Evolutionary conservation across 2,888 invertebrate species (phyloP).

Genomic region (Ellobium chinense): DNA sequence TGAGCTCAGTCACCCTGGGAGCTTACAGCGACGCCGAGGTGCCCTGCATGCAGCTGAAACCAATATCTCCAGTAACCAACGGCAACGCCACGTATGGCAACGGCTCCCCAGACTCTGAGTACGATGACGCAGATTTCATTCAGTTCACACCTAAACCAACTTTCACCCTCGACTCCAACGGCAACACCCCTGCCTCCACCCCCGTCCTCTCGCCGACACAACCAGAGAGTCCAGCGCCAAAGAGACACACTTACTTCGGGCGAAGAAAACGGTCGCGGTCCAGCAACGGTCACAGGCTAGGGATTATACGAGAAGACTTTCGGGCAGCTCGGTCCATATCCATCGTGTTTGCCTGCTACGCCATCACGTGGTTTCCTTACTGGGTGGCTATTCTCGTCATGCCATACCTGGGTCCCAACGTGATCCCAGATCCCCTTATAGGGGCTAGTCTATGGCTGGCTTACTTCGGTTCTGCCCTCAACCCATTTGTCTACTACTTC

Average conservation of each 20-base stretch:
- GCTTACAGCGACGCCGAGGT: conserved; percentile 14
- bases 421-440: conserved; percentile 57
- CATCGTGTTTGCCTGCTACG: conserved; percentile 25
- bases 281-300: background rate
- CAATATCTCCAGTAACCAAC: background rate
- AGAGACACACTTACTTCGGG: background rate
- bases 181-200: background rate
- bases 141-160: background rate
- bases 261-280: background rate
- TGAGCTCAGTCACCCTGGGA: conserved; percentile 25
- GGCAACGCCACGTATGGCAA: background rate
- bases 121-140: background rate
- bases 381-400: conserved; percentile 35
- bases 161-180: background rate
- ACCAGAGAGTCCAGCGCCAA: background rate
- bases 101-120: background rate
- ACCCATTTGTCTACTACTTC: conserved; percentile 68
- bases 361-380: conserved; percentile 29
- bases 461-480: conserved; percentile 66
- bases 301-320: conserved; percentile 32
- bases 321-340: conserved; percentile 34
- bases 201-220: background rate
- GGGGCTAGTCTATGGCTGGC: conserved; percentile 65
- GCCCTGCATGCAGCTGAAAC: background rate
- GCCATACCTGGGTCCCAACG: conserved; percentile 34